Evolutionary conservation across 2,888 invertebrate species (phyloP).

Genomic region (Heliconius ismenius): DNA sequence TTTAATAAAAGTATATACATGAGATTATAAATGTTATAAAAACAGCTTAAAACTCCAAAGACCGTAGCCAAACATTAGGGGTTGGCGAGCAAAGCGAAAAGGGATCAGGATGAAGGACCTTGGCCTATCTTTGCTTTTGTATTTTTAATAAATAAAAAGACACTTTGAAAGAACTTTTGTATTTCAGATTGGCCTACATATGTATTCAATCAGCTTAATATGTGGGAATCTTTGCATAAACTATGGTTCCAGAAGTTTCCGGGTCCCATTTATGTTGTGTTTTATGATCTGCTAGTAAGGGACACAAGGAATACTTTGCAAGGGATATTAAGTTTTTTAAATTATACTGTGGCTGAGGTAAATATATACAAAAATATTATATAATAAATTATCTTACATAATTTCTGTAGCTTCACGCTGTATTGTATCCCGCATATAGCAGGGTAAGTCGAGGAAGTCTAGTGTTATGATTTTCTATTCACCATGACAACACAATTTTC

Average conservation of each 20-base stretch:
- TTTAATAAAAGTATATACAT: too few species aligned
- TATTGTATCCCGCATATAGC: too few species aligned
- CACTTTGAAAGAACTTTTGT: not conserved
- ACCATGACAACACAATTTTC: too few species aligned
- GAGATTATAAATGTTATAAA: not conserved
- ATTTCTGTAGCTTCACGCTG: too few species aligned
- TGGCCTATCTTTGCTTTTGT: too few species aligned
- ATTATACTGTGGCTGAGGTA: slow-evolving; percentile 79
- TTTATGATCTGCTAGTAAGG: slow-evolving; percentile 85
- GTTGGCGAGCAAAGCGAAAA: too few species aligned
- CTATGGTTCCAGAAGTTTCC: slow-evolving; percentile 87
- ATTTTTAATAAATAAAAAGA: too few species aligned
- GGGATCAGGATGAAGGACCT: too few species aligned
- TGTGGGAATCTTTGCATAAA: slow-evolving; percentile 86
- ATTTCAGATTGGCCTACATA: slow-evolving; percentile 87
- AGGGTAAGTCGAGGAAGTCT: too few species aligned
- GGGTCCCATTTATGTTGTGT: slow-evolving; percentile 86
- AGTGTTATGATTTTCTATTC: too few species aligned
- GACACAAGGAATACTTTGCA: slow-evolving; percentile 82
- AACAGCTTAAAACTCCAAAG: too few species aligned
- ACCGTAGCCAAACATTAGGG: too few species aligned
- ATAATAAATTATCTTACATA: not conserved
- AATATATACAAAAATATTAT: slow-evolving; percentile 25
- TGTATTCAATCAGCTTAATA: slow-evolving; percentile 84
- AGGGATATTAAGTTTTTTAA: slow-evolving; percentile 83